Base-by-base conservation (phyloP, 2,797 vertebrate genomes). In the Phoeniculus purpureus region DNA sequence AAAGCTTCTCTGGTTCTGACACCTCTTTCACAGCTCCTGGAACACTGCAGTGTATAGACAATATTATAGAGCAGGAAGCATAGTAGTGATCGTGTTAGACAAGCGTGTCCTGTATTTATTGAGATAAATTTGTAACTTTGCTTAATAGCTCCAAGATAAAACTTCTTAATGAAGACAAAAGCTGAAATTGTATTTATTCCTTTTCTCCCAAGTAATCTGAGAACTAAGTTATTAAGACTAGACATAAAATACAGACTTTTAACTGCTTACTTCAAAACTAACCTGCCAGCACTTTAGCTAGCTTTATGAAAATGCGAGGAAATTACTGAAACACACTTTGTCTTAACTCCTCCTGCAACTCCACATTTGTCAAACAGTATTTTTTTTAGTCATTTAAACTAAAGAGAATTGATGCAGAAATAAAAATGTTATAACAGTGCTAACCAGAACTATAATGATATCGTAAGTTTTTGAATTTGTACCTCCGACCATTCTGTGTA, bases 401-500 rank as follows among this genome's bases (percentile, higher is more conserved):
- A 22, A 78, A 84, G 48, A 54, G 34, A 34, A 40, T 4, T 10
- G 1, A 70, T 7, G 52, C 10, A 54, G 29, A 59, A 51, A 73
- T 7, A 64, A 83, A 72, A 72, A 20, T 48, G 29, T 68, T 6
- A 43, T 9, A 68, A 13, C 60, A 73, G 37, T 8, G 13, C 31
- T 81, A 68, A 75, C 22, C 31, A 72, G 27, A 86, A 79, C 13
- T 50, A 34, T 5, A 90, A 66, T 6, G 47, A 58, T 54, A 65
- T 23, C 83, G 67, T 1, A 55, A 71, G 23, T 10, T 37, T 67
- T 72, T 78, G 68, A 52, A 81, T 86, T 22, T 56, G 73, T 96
- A 99, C 99, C 99, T 99, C 98, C 85, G 99, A 98, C 99, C 99
- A 99, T 81, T 98, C 98, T 15, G 98, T 98, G 96, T 99, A 99